Percentiles rank a stretch among this genome's conserved stretches.
These are phyloP conservation scores for Neodon shergylaensis DNA, from an alignment of 2,113 vertebrate species.

Conservation along the genomic window DNA sequence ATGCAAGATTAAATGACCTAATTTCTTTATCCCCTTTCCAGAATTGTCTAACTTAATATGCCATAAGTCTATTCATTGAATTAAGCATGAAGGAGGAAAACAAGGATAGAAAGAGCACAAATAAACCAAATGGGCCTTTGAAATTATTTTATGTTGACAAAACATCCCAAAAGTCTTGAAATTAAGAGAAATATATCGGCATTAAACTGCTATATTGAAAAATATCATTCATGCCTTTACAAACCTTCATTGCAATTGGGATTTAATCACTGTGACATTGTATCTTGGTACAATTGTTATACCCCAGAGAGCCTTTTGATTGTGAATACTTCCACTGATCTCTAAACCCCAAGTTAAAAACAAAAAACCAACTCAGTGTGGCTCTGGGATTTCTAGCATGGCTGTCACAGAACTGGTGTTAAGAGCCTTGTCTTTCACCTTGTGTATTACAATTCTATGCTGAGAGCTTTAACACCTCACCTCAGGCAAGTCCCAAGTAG, in stretches of 20 bases:
- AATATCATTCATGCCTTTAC: neutral
- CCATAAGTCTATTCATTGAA: neutral
- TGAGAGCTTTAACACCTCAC: conserved; percentile 83
- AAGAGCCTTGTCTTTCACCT: conserved; percentile 85
- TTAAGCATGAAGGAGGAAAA: neutral
- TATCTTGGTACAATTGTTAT: conserved; percentile 75
- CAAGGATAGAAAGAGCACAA: neutral
- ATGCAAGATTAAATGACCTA: neutral
- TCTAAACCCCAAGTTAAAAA: conserved; percentile 57
- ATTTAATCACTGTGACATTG: conserved; percentile 58
- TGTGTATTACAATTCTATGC: conserved; percentile 79
- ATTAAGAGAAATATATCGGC: neutral
- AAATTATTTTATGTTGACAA: neutral
- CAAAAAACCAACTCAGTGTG: conserved; percentile 74
- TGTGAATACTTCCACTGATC: conserved; percentile 83
- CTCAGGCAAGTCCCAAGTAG: conserved; percentile 77
- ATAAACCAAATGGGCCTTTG: neutral
- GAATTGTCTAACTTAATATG: neutral
- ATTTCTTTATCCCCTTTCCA: neutral
- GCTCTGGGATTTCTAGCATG: conserved; percentile 78
- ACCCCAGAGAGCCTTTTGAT: conserved; percentile 64
- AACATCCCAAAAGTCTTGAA: neutral
- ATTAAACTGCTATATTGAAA: conserved; percentile 23
- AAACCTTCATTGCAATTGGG: conserved; percentile 28
- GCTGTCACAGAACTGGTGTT: conserved; percentile 80